A percentile compares a stretch with the other conserved stretches of the same genome.
Conservation (phyloP, 2,888 invertebrate genomes). For the Drosophila quinaria region DNA sequence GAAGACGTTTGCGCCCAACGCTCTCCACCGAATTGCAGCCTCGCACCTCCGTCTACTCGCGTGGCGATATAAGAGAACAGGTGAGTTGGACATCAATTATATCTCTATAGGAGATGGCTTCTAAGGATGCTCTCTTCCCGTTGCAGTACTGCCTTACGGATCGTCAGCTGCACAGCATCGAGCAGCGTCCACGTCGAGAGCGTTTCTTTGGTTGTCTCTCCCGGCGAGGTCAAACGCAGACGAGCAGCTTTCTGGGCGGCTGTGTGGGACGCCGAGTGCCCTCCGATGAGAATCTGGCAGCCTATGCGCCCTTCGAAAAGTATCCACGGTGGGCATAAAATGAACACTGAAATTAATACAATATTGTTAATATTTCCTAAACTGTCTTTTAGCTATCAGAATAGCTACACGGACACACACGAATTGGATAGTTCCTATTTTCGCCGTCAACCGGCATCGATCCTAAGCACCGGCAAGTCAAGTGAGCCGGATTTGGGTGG, state of each 20-base stretch:
- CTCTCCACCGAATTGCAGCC: conserved; percentile 86
- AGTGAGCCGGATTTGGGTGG: conserved; percentile 60
- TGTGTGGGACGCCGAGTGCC: conserved; percentile 94
- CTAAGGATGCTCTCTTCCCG: background rate
- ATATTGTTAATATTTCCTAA: background rate
- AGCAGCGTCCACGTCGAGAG: conserved; percentile 87
- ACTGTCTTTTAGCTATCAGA: conserved; percentile 72
- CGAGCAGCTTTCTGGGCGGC: conserved; percentile 91
- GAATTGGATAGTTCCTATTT: conserved; percentile 93
- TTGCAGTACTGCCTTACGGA: conserved; percentile 94
- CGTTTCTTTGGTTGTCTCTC: conserved; percentile 95
- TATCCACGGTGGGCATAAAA: conserved; percentile 88
- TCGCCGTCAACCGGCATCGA: conserved; percentile 91
- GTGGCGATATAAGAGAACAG: conserved; percentile 94
- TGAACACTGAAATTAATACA: too few species aligned
- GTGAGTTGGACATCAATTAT: conserved; percentile 51
- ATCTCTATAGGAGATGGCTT: background rate
- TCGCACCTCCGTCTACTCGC: conserved; percentile 90
- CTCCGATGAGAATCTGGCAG: conserved; percentile 94
- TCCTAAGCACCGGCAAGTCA: conserved; percentile 88
- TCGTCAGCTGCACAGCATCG: conserved; percentile 93
- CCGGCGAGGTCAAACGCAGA: conserved; percentile 83
- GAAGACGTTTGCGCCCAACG: conserved; percentile 88
- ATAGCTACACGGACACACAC: conserved; percentile 86
- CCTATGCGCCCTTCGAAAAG: conserved; percentile 93